These are phyloP conservation scores for Salmo trutta DNA, from an alignment of 2,797 vertebrate genomes.

Conservation along the genomic window DNA sequence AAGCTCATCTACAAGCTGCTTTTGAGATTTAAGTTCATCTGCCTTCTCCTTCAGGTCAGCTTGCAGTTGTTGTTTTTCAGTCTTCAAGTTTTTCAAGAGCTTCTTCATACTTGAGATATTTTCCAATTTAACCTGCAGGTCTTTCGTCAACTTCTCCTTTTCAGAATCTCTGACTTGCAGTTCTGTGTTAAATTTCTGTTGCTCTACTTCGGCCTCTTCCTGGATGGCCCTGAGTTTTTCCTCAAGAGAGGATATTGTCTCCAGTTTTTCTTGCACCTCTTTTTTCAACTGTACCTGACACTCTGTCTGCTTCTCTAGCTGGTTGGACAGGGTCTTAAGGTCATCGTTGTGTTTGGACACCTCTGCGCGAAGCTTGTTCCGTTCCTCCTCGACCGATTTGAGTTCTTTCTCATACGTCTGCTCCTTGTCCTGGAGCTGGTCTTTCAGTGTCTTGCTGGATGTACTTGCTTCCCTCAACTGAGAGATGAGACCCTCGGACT, in stretches of 20 bases:
- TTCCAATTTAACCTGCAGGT: constrained; percentile 71
- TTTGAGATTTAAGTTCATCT: constrained; percentile 66
- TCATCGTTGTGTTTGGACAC: constrained; percentile 71
- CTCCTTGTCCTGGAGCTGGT: constrained; percentile 70
- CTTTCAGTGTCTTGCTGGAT: constrained; percentile 66
- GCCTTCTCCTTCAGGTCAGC: constrained; percentile 44
- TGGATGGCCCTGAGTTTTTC: constrained; percentile 60
- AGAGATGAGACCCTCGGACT: constrained; percentile 64
- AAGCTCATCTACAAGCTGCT: constrained; percentile 57
- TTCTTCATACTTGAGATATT: constrained; percentile 69
- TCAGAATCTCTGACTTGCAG: constrained; percentile 65
- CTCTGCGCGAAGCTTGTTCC: constrained; percentile 77
- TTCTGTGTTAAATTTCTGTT: constrained; percentile 64
- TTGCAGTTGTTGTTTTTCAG: constrained; percentile 71
- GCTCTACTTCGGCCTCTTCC: constrained; percentile 66
- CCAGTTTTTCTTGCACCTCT: constrained; percentile 69
- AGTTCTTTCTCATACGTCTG: constrained; percentile 77
- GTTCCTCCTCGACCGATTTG: constrained; percentile 79
- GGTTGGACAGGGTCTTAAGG: constrained; percentile 66
- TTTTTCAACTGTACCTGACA: constrained; percentile 60
- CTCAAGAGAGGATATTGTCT: constrained; percentile 73
- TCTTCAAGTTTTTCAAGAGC: constrained; percentile 53
- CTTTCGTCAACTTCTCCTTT: constrained; percentile 69
- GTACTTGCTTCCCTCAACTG: constrained; percentile 70
- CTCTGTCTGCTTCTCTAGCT: constrained; percentile 65